These are phyloP conservation scores for Mystacides longicornis DNA, from an alignment of 2,888 invertebrate species.

Conservation along the genomic window DNA sequence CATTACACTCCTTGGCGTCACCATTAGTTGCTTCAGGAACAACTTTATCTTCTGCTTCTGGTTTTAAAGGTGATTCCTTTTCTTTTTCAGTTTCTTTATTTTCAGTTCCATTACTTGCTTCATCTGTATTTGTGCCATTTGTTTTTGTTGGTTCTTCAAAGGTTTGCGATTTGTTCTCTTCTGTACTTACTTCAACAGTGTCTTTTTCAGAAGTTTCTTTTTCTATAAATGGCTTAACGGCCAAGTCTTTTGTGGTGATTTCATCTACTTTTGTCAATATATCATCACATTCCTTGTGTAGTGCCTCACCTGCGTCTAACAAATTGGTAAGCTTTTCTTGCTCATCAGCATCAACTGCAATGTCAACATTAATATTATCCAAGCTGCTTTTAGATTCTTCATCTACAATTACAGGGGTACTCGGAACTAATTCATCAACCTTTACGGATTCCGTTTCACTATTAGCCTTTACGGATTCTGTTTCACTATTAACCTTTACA, in stretches of 20 bases:
- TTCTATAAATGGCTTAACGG: conserved; percentile 15
- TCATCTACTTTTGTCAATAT: conserved; percentile 44
- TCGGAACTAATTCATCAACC: background rate
- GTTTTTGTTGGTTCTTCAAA: background rate
- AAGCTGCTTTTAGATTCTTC: conserved; percentile 11
- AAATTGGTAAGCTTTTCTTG: conserved; percentile 37
- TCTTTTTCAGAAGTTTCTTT: conserved; percentile 11
- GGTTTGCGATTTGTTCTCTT: background rate
- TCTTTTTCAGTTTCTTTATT: conserved; percentile 3
- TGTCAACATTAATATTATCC: conserved; percentile 27
- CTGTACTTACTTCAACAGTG: conserved; percentile 23
- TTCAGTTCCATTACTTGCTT: background rate
- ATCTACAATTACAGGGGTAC: background rate
- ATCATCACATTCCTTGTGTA: conserved; percentile 46
- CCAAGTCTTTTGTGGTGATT: conserved; percentile 33
- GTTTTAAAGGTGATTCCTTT: background rate
- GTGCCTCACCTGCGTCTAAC: conserved; percentile 39
- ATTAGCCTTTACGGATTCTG: too few species aligned
- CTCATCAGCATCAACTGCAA: conserved; percentile 27
- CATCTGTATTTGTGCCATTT: background rate
- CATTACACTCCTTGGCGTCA: background rate
- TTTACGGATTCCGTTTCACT: too few species aligned
- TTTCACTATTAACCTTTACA: too few species aligned
- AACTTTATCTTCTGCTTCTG: background rate
- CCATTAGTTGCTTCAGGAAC: conserved; percentile 7